Base-by-base conservation (phyloP, 2,113 vertebrate genomes). In the Porphyrio hochstetteri region DNA sequence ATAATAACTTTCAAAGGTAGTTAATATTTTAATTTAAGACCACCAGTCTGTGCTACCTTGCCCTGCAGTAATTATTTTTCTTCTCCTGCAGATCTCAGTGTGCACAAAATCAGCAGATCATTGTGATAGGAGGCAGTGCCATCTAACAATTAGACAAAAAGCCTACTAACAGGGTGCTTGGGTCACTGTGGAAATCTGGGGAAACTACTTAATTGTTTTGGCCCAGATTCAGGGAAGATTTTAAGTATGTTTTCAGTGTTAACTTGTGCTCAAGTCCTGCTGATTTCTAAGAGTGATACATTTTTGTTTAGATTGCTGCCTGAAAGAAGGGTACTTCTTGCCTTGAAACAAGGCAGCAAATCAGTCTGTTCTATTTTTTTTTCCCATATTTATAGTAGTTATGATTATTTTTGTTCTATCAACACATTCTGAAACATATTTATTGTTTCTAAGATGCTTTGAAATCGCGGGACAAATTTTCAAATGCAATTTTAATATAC, bases 1-100 rank as follows among this genome's bases (percentile, higher is more conserved):
- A 94, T 53, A 85, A 78, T 42, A 78, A 40, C 27, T 83, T 92
- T 76, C 61, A 77, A 50, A 76, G 56, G n/a, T 53, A 75, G 36
- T 61, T 80, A 86, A 64, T 84, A 86, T 90, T 95, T 92, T 87
- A 83, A 78, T 81, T 92, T 84, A 91, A 67, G 80, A 64, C 55
- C 28, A 75, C 56, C 59, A 65, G 8, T 72, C 44, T 93, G 36
- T 86, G 52, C 7, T 90, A 31, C 56, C 56, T 90, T 83, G 56
- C 24, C 42, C 29, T 68, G 29, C 15, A 94, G 65, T 52, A 80
- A 86, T 72, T 75, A 19, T 67, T 56, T 93, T 76, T 80, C 72
- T 88, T 91, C 8, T 57, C 40, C 42, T 59, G 23, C n/a, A 55
- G 72, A 60, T 38, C 15, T 31, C 44, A 56, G 5, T 60, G 33